Conservation (phyloP, 37 sponge, comb jelly and placozoan genomes). For the Ianthella basta region DNA sequence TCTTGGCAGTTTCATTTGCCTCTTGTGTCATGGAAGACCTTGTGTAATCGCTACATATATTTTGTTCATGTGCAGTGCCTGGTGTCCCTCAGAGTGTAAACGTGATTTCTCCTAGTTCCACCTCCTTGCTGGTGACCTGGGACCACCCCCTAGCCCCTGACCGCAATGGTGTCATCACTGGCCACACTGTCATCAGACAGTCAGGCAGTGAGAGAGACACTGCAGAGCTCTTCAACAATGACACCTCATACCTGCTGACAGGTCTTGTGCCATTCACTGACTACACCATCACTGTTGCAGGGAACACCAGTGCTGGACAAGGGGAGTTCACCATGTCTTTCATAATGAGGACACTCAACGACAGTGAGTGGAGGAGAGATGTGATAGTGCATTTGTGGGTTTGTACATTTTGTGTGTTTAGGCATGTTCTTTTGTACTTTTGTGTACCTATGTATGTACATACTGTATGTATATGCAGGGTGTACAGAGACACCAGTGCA, state of each 20-base stretch:
- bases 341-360: constrained; percentile 16
- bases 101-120: constrained; percentile 13
- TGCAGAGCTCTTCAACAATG: not conserved
- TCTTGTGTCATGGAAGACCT: too few species aligned
- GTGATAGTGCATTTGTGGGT: too few species aligned
- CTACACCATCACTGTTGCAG: constrained; percentile 23
- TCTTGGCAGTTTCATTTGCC: too few species aligned
- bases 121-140: constrained; percentile 36
- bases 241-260: not conserved
- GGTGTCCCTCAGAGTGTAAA: constrained; percentile 10
- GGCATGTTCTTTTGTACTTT: too few species aligned
- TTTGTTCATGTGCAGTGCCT: constrained; percentile 35
- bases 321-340: not conserved
- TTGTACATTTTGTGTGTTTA: too few species aligned
- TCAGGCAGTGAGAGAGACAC: not conserved
- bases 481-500: too few species aligned
- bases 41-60: too few species aligned
- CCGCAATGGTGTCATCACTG: constrained; percentile 34
- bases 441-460: too few species aligned
- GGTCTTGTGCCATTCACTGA: not conserved
- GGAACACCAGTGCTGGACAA: constrained; percentile 35
- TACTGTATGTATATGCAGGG: too few species aligned
- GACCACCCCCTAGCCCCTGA: constrained; percentile 21
- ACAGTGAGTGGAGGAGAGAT: too few species aligned
- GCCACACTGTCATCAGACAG: constrained; percentile 26